Percentiles rank a stretch among this genome's conserved stretches.
Evolutionary conservation across 2,797 vertebrate species (phyloP).

Genomic region (Oreochromis mossambicus): DNA sequence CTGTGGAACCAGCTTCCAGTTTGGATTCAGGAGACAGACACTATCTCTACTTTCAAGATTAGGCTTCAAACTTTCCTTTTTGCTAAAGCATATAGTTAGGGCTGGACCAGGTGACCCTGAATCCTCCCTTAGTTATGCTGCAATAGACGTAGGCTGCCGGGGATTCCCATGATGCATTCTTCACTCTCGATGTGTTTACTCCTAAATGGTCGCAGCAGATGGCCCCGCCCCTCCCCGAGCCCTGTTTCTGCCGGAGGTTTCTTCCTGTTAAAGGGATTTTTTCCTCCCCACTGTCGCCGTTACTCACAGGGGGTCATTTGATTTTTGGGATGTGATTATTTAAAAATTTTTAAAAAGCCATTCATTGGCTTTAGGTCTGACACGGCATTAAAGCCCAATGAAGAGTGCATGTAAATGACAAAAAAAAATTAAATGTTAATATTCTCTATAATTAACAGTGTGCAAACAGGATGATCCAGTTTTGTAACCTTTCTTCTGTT

Average conservation of each 20-base stretch:
- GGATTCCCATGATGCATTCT: background rate
- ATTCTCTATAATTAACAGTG: background rate
- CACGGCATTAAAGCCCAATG: background rate
- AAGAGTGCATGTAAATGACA: fast-evolving
- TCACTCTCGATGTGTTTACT: too few species aligned
- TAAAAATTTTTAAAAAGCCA: fast-evolving
- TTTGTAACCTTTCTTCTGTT: background rate
- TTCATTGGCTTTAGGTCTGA: fast-evolving
- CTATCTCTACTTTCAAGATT: too few species aligned
- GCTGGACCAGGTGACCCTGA: too few species aligned
- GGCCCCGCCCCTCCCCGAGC: too few species aligned
- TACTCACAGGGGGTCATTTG: background rate
- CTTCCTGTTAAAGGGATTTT: too few species aligned
- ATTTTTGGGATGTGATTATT: background rate
- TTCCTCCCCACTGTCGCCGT: background rate
- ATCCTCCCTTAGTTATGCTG: too few species aligned
- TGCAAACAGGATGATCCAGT: fast-evolving
- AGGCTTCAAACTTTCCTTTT: too few species aligned
- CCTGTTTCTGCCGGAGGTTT: fast-evolving
- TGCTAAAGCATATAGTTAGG: too few species aligned
- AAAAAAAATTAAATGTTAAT: background rate
- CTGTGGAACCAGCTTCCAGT: too few species aligned
- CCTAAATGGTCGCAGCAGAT: too few species aligned
- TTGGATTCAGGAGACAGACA: too few species aligned
- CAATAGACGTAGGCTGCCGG: too few species aligned